Evolutionary conservation across 2,888 invertebrate genomes (phyloP).

Genomic region (Spicauda simplicius): DNA sequence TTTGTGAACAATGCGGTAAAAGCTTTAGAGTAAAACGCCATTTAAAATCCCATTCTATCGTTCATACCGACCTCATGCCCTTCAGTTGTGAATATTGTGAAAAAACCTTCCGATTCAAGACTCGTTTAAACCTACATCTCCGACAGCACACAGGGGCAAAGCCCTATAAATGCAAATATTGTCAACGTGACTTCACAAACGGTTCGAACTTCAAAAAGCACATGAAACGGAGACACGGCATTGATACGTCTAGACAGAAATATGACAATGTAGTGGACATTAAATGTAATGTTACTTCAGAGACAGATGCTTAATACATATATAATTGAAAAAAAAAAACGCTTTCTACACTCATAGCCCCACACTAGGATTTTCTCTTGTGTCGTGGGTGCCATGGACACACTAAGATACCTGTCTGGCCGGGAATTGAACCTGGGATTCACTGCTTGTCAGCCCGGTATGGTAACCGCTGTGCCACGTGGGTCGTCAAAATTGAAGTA

Average conservation of each 20-base stretch:
- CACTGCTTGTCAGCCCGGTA: too few species aligned
- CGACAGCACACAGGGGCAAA: conserved; percentile 79
- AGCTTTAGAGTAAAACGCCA: conserved; percentile 75
- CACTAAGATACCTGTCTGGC: too few species aligned
- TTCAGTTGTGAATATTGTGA: conserved; percentile 72
- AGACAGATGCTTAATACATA: neutral
- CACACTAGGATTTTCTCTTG: too few species aligned
- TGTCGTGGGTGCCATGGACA: too few species aligned
- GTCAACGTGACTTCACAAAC: conserved; percentile 76
- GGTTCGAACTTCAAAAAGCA: conserved; percentile 79
- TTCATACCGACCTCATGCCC: conserved; percentile 77
- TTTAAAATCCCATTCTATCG: conserved; percentile 77
- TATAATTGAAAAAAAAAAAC: too few species aligned
- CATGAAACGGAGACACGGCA: conserved; percentile 75
- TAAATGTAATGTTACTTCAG: neutral
- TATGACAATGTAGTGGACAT: conserved; percentile 51
- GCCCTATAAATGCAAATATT: conserved; percentile 72
- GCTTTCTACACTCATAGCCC: too few species aligned
- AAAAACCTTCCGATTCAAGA: conserved; percentile 77
- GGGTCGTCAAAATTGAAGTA: too few species aligned
- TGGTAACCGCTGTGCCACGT: too few species aligned
- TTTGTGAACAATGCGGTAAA: conserved; percentile 78
- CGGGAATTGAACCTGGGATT: too few species aligned
- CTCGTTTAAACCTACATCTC: conserved; percentile 71
- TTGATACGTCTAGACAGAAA: conserved; percentile 69